Evolutionary conservation across 1,140 invertebrate species (phyloP), one percentile per base, ranked within the genome.

Genomic region (Camponotus vicinus): DNA sequence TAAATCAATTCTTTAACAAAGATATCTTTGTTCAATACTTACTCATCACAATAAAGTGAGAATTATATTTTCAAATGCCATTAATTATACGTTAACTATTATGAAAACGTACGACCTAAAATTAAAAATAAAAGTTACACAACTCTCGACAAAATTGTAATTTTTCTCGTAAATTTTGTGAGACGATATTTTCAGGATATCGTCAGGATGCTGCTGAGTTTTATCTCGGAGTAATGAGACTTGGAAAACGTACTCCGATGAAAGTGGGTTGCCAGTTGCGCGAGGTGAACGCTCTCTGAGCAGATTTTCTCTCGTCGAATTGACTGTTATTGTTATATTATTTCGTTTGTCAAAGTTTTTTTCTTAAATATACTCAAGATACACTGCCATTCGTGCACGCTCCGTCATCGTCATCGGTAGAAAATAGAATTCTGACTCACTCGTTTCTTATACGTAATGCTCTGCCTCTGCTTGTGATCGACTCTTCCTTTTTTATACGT

Each of bases 271-370:
- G 93, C 86, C 66, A 82, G 84, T 91, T 92, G 91, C 90, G 92
- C 90, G 91, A 92, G 92, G 93, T 93, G 91, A 94, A 94, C 66
- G 93, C 92, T 93, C 93, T 92, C 91, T 92, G 87, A 93, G 93
- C 93, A 91, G 93, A 94, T 94, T 94, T 94, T 94, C 94, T 94
- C 94, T 92, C 92, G 79, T 84, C 87, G 88, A 90, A 91, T 91
- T 92, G 93, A 92, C 92, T 92, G 92, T 93, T 61, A 93, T 92
- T 90, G 85, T 90, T 87, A 42, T 71, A 78, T 66, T 70, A 15
- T 52, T 15, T 80, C 66, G 71, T 63, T 78, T 49, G 49, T 73
- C 79, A 37, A 21, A 21, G 21, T 55, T 55, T 52, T 15, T 52
- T 52, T 52, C 42, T 45, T 18, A 61, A 82, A 55, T 45, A 67